Base-by-base conservation (phyloP, 1,140 invertebrate species). In the Bombus haemorrhoidalis region DNA sequence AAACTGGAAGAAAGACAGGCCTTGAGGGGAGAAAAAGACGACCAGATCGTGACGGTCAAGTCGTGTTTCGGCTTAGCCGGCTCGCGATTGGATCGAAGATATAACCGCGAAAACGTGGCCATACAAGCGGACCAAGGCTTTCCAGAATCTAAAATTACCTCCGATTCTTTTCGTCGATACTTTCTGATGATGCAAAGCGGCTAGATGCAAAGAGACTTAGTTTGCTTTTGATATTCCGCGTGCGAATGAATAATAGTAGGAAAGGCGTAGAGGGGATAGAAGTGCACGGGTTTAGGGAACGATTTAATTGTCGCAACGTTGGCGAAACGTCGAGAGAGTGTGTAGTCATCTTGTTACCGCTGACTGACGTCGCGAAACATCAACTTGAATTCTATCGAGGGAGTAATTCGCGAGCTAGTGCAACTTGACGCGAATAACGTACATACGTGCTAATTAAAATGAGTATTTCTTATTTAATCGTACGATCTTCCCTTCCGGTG, bases 11-110 rank as follows among this genome's bases (percentile, higher is more conserved):
- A 75, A 86, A 74, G 64, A 83, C 81, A 83, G 37, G 81, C 81
- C 81, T 83, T 47, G 74, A 68, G 81, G 74, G 77, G 68, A 53
- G 85, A 47, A 85, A 81, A 81, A 59, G 72, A 77, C 59, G 66
- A 57, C 25, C 75, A 41, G 34, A 34, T 69, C 64, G 85, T 69
- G 72, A 76, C 47, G 72, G 73, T 86, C 59, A 69, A 77, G 73
- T 71, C 66, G 85, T 43, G 39, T 64, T 68, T 57, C 71, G 66
- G 72, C 59, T 76, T 71, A 72, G 39, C 37, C 53, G 28, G 47
- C 64, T 57, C 34, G 66, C 77, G 83, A 81, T 81, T 85, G 78
- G 78, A 81, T 81, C 78, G 83, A 69, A 81, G 78, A 85, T 81
- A 81, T 81, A 85, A 73, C 57, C 78, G 64, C 81, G 81, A 57